Evolutionary conservation across 2,797 vertebrate species (phyloP).

Genomic region (Myotis pilosus): DNA sequence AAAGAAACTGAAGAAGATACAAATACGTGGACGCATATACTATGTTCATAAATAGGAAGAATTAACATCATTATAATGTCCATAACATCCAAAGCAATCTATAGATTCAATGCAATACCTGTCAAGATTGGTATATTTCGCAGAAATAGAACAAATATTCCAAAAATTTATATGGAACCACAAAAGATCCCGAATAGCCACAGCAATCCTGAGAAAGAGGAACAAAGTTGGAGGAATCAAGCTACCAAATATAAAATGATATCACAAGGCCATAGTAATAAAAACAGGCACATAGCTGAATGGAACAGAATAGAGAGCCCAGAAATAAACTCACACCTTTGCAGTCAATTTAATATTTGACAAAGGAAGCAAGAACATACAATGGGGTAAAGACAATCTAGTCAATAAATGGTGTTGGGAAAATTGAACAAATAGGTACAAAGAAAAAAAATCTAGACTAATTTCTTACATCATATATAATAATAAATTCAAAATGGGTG

Average conservation of each 20-base stretch:
- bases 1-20: background rate
- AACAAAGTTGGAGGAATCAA: background rate
- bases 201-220: background rate
- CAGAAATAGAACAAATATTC: background rate
- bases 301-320: background rate
- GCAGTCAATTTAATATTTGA: background rate
- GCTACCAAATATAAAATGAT: background rate
- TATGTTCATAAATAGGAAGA: background rate
- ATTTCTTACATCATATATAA: background rate
- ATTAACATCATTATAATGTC: background rate
- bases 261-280: background rate
- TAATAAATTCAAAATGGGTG: background rate
- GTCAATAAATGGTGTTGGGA: background rate
- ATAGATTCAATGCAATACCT: background rate
- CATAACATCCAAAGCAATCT: background rate
- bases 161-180: background rate
- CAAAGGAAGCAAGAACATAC: background rate
- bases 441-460: background rate
- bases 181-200: background rate
- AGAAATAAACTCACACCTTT: background rate
- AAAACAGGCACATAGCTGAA: background rate
- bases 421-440: background rate
- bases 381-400: background rate
- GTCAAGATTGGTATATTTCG: background rate
- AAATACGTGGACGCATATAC: background rate